A percentile compares a stretch with the other conserved stretches of the same genome.
Evolutionary conservation across 2,888 invertebrate genomes (phyloP).

Genomic region (Cephus rjabovi): DNA sequence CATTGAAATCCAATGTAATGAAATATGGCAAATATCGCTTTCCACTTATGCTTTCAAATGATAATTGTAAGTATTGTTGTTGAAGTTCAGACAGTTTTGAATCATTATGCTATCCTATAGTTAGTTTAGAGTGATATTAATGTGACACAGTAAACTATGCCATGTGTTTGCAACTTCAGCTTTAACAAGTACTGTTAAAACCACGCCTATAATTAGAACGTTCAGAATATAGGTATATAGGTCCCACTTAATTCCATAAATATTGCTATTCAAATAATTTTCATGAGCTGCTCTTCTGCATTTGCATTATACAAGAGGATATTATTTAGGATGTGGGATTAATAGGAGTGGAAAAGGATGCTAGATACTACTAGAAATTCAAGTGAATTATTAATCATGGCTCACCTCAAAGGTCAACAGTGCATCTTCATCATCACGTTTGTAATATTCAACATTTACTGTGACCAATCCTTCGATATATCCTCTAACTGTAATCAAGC

Average conservation of each 20-base stretch:
- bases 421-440: constrained; percentile 79
- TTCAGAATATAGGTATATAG: background rate
- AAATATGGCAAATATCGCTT: background rate
- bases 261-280: background rate
- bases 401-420: constrained; percentile 82
- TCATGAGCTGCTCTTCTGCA: background rate
- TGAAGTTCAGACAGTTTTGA: background rate
- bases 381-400: constrained; percentile 8
- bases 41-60: background rate
- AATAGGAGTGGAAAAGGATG: background rate
- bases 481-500: constrained; percentile 78
- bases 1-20: background rate
- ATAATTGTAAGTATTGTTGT: background rate
- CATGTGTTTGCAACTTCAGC: background rate
- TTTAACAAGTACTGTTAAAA: background rate
- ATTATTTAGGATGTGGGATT: background rate
- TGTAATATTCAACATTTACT: constrained; percentile 85
- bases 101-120: background rate
- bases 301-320: background rate
- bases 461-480: constrained; percentile 83
- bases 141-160: background rate
- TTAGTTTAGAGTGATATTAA: background rate
- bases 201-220: background rate
- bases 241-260: background rate
- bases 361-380: background rate